Conservation (phyloP, 2,888 invertebrate genomes). For the Mythimna albipuncta region DNA sequence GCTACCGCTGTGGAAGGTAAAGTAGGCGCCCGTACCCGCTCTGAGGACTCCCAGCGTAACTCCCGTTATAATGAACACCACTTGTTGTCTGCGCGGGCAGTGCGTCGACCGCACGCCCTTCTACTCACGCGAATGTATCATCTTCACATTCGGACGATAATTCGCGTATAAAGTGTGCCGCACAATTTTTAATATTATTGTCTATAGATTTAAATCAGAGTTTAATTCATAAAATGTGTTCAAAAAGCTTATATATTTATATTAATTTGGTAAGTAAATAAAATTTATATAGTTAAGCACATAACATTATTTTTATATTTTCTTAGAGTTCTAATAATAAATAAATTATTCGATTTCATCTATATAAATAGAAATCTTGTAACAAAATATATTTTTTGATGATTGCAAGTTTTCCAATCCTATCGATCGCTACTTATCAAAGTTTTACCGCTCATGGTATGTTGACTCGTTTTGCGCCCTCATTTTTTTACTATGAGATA, state of each 20-base stretch:
- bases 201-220: constrained; percentile 72
- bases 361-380: no score
- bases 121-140: constrained; percentile 87
- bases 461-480: constrained; percentile 39
- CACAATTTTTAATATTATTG: constrained; percentile 68
- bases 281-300: not conserved
- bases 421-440: constrained; percentile 56
- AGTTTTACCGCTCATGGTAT: constrained; percentile 46
- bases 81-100: constrained; percentile 89
- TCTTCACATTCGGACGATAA: constrained; percentile 83
- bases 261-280: constrained; percentile 83
- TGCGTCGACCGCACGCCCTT: constrained; percentile 90
- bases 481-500: constrained; percentile 43
- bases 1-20: constrained; percentile 73
- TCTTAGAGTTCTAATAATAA: no score
- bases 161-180: constrained; percentile 84
- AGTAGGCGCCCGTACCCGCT: constrained; percentile 79
- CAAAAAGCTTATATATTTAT: constrained; percentile 78
- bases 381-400: no score
- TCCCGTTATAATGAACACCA: constrained; percentile 89
- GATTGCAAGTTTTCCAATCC: constrained; percentile 19
- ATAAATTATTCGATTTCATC: no score
- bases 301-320: no score
- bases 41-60: constrained; percentile 86
- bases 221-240: constrained; percentile 82